phyloP scores from a whole-genome alignment of 1,140 invertebrate genomes.

The Leucophenga varia region DNA sequence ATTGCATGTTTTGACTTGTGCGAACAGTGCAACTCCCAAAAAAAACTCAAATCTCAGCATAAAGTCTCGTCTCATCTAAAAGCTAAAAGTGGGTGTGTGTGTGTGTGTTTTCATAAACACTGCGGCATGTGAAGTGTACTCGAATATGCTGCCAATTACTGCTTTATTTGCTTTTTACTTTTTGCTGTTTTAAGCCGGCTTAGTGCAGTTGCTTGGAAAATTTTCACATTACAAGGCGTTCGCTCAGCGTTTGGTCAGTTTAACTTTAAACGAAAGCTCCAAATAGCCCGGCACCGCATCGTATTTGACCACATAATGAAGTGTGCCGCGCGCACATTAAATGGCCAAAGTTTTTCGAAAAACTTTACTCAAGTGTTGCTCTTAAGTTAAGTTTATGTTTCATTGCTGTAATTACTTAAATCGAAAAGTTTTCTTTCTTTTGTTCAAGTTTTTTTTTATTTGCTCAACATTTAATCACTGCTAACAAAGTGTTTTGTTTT shows the following conservation, averaged over 20 bases:
- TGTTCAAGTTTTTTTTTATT: constrained; percentile 3
- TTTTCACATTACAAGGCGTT: not conserved
- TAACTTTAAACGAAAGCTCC: too few relatives aligned
- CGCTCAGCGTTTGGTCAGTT: too few relatives aligned
- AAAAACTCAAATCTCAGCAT: too few relatives aligned
- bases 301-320: constrained; percentile 30
- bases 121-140: constrained; percentile 8
- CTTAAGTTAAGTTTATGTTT: not conserved
- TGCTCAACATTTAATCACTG: constrained; percentile 3
- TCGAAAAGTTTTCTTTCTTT: constrained; percentile 6
- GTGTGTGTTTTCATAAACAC: too few relatives aligned
- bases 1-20: constrained; percentile 45
- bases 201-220: constrained; percentile 45
- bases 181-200: constrained; percentile 37
- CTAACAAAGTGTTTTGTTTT: too few relatives aligned
- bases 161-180: not conserved
- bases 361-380: too few relatives aligned
- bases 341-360: too few relatives aligned
- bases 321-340: constrained; percentile 15
- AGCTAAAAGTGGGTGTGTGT: too few relatives aligned
- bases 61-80: too few relatives aligned
- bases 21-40: constrained; percentile 8
- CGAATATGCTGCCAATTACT: constrained; percentile 17
- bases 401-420: constrained; percentile 8
- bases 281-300: not conserved